Evolutionary conservation across 2,797 vertebrate species (phyloP).

Genomic region (Anguilla megastoma): DNA sequence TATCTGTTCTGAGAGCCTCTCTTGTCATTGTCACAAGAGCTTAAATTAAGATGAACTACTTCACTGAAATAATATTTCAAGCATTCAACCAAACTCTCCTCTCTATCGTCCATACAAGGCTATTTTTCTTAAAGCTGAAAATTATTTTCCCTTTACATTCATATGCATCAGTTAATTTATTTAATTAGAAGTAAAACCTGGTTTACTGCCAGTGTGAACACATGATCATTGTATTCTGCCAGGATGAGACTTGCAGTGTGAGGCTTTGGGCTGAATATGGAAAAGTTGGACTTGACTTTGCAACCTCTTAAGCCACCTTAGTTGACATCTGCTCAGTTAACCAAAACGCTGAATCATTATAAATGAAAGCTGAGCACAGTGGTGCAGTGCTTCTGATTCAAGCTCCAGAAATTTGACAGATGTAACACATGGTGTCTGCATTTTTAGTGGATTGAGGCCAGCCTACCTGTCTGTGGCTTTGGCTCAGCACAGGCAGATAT

Average conservation of each 20-base stretch:
- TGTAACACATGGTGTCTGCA: background rate
- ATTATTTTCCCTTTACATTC: background rate
- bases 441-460: background rate
- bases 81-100: background rate
- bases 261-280: background rate
- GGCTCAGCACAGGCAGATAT: background rate
- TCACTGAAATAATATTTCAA: background rate
- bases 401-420: slow-evolving; percentile 7
- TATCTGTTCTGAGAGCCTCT: background rate
- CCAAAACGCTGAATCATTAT: background rate
- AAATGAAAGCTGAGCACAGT: background rate
- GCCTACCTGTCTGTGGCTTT: background rate
- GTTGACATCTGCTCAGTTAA: background rate
- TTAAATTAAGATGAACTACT: background rate
- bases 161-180: background rate
- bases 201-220: background rate
- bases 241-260: background rate
- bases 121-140: background rate
- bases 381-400: background rate
- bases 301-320: background rate
- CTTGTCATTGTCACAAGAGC: background rate
- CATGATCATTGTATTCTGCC: background rate
- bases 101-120: background rate
- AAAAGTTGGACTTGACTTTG: background rate
- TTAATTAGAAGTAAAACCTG: background rate